Base-by-base conservation (phyloP, 2,113 vertebrate genomes). In the Bostrychus sinensis region DNA sequence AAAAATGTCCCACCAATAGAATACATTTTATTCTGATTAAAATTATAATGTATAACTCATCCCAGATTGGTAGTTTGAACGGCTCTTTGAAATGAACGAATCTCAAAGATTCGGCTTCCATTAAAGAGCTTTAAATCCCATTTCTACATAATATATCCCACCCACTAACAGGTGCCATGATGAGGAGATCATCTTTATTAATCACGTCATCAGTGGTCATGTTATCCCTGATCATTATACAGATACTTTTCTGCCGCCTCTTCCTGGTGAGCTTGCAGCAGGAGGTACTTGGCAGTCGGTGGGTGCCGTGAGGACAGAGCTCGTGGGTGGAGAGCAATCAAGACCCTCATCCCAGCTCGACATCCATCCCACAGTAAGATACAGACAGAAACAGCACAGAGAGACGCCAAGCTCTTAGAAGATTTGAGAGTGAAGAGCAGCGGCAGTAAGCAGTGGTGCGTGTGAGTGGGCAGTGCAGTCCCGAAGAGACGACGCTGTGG, bases 291-390 rank as follows among this genome's bases (percentile, higher is more conserved):
- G 38, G 57, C 70, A 80, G 74, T 78, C 73, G 56, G 81, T 45
- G 61, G 77, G 79, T 30, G 65, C 55, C 59, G 68, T 56, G 37
- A 62, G 77, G 74, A 86, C 74, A n/a, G 82, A 84, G 65, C 46
- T 36, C 66, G 89, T 90, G 86, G 88, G 88, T 60, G 85, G 87
- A 77, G 62, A 77, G 78, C 78, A 80, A 85, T 86, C 81, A 85
- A 70, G 63, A 68, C 74, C 46, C 66, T 73, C 67, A 78, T 30
- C 62, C 42, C 25, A 38, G 42, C 14, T 19, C 74, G 5, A 9
- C 23, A 8, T 48, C 6, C 65, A 58, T 70, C 70, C 34, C 62
- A 68, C 57, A 46, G 17, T 46, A 19, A 59, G 20, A 50, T 12
- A 54, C 25, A 66, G 26, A 59, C 11, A 13, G 34, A 51, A 56